phyloP scores from a whole-genome alignment of 2,113 vertebrate genomes.

The Pitta sordida region DNA sequence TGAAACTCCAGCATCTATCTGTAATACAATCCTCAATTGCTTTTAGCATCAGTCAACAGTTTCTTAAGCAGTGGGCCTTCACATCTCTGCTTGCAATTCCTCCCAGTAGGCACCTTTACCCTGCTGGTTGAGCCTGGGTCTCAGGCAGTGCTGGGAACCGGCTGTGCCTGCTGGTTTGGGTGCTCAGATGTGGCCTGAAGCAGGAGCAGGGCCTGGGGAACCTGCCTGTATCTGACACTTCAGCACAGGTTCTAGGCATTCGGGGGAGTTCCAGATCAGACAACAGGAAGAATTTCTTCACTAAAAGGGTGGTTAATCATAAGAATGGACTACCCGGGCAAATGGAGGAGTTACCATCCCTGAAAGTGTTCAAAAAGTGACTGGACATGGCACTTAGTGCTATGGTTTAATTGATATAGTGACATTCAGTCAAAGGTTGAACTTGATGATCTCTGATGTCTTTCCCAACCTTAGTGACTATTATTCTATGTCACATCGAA shows the following conservation, averaged over 20 bases:
- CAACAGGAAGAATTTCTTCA: neutral
- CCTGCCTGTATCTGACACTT: accelerated
- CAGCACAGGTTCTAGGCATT: neutral
- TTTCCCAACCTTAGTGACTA: neutral
- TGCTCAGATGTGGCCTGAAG: accelerated
- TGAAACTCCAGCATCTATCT: neutral
- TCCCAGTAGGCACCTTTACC: neutral
- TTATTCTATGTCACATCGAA: neutral
- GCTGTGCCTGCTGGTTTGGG: neutral
- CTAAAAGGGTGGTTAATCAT: neutral
- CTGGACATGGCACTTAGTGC: accelerated
- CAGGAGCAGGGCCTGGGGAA: neutral
- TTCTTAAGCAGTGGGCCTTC: neutral
- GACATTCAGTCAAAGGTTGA: neutral
- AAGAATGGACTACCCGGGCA: neutral
- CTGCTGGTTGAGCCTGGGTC: neutral
- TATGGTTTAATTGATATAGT: neutral
- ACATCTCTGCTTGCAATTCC: neutral
- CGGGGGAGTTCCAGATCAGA: neutral
- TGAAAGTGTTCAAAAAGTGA: neutral
- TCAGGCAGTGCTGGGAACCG: neutral
- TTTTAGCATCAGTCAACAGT: neutral
- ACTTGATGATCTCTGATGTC: neutral
- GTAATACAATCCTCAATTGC: neutral
- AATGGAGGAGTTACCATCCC: neutral